Evolutionary conservation across 2,888 invertebrate species (phyloP), one percentile per base, ranked within the genome.

Genomic region (Tribolium freemani): DNA sequence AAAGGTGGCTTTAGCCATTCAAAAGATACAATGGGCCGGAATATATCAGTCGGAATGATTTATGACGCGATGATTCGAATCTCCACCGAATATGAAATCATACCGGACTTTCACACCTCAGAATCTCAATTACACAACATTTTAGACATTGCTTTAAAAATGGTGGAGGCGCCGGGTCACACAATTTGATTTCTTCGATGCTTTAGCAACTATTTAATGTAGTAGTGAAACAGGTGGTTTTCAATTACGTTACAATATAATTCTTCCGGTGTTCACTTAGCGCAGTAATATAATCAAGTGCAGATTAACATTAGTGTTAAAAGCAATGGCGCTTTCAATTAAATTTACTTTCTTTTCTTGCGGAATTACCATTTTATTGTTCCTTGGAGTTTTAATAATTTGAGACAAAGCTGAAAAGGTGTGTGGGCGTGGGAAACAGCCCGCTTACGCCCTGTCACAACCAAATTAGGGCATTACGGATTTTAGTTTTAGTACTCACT

Each of bases 1-100:
- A 57, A 68, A 57, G 58, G 44, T 68, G 58, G 58, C 58, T 48
- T 57, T 57, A 69, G 50, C 53, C 60, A 60, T 69, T 51, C 60
- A 26, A 11, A 60, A 69, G 30, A 60, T 69, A 69, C 60, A 69
- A 69, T 53, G 60, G 13, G n/a, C 30, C 20, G 31, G 50, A 51
- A 66, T 56, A 56, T 46, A 66, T 56, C 46, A 46, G 16, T 16
- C 10, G 11, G 57, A 50, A 68, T 68, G 57, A 57, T 68, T 68
- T 68, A 68, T 57, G 68, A 68, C 20, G 31, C 9, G 21, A 57
- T 58, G 30, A 57, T 68, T 68, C 68, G 38, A 57, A 26, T 67
- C 46, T 67, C 56, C n/a, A 3, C 54, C 13, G 13, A 66, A 66
- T 53, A 46, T 54, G 26, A 38, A 38, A 38, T 38, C 38, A 5